Evolutionary conservation across 1,140 invertebrate species (phyloP), one percentile per base, ranked within the genome.

Genomic region (Trypoxylus dichotomus): DNA sequence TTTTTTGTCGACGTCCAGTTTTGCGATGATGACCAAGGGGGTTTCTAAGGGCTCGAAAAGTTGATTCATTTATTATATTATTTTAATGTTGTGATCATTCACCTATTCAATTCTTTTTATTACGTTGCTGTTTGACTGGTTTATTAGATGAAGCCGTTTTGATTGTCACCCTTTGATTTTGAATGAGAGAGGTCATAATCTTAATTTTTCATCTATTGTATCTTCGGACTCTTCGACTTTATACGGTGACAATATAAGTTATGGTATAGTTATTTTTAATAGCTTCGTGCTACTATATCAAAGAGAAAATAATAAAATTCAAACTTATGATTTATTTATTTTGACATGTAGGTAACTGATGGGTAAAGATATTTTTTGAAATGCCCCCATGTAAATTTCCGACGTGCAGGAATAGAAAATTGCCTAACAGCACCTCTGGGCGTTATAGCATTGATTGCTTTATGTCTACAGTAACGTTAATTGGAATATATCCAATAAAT

Each of bases 61-160:
- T 47, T 79, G 77, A 81, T 81, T 81, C 80, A 81, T 81, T 81
- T 79, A 78, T 81, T 81, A 81, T 81, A 78, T 79, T 79, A 81
- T 79, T 81, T 81, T 78, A 79, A 81, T 81, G 77, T 81, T 81
- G 71, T 81, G 80, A 81, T 81, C 58, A 58, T 75, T 74, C 75
- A 76, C 27, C 41, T 76, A 75, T 75, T 75, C 73, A 79, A 37
- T 7, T 37, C n/a, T 37, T 37, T 37, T 80, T 78, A 78, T 79
- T 76, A 79, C 76, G 60, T 72, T 78, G 79, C 76, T 78, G 77
- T 79, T 81, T 76, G 75, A 81, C 79, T 81, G 79, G 80, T 80
- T 81, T 47, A 47, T 47, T 47, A 47, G 32, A 37, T 19, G 43
- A 47, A 15, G 43, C 43, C 3, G 43, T 47, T 47, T 47, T 47